Evolutionary conservation across 2,888 invertebrate genomes (phyloP), one percentile per base, ranked within the genome.

Genomic region (Phaedon cochleariae): DNA sequence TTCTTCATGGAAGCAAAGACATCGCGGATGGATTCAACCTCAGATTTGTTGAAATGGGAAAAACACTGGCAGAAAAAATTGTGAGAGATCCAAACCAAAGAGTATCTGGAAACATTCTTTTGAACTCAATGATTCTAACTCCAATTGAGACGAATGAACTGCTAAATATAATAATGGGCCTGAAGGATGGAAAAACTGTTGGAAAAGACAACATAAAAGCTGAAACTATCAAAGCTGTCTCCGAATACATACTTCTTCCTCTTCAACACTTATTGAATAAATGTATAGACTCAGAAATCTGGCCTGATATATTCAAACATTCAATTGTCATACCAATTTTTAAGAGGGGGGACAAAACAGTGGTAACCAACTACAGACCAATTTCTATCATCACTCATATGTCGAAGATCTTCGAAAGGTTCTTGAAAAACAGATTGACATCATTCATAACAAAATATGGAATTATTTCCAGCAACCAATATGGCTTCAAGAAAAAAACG

Each of bases 321-420:
- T 29, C 26, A 52, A 52, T 52, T 26, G 52, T 52, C 52, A 53
- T 53, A 17, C 34, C 53, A 29, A 34, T 59, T 21, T 46, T 53
- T 21, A 60, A 64, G 49, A 60, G 22, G 10, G 60, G 55, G 3
- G 48, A 54, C 15, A 60, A 21, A 1, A 29, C 45, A 20, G 31
- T 51, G 20, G 34, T 64, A 15, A 22, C 46, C 22, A 59, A 64
- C 18, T 59, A 59, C 45, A 37, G 64, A 46, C 59, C 64, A 15
- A 64, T 64, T 26, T 64, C 54, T n/a, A 20, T 63, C 41, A 31
- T 63, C 3, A 41, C 49, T 26, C 31, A 51, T 58, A 2, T 63
- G 15, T 54, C 59, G 34, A 64, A 59, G 54, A 61, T 60, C 12
- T 57, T 57, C 29, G 61, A 61, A 45, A 57, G 54, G 26, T 34